Percentiles rank a stretch among this genome's conserved stretches.
phyloP scores from a whole-genome alignment of 1,140 invertebrate species.

The Scaptodrosophila lebanonensis region DNA sequence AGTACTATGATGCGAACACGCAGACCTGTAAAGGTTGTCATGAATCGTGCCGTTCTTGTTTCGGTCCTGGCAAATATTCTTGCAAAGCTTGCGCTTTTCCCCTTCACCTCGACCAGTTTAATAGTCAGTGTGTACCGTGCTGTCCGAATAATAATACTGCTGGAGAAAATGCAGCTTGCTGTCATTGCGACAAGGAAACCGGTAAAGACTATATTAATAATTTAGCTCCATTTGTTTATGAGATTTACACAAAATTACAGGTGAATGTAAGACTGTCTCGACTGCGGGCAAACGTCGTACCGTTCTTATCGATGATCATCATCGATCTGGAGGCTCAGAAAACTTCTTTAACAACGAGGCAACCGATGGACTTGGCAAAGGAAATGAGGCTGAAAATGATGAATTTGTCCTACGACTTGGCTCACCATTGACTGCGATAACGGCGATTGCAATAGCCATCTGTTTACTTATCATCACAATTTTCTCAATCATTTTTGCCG shows the following conservation, averaged over 20 bases:
- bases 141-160: slow-evolving; percentile 79
- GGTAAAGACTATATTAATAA: no score
- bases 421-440: slow-evolving; percentile 80
- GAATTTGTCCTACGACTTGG: slow-evolving; percentile 62
- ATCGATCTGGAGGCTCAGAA: slow-evolving; percentile 73
- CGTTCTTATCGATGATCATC: slow-evolving; percentile 79
- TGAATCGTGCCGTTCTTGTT: slow-evolving; percentile 83
- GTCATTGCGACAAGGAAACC: slow-evolving; percentile 80
- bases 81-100: slow-evolving; percentile 83
- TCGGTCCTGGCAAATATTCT: slow-evolving; percentile 83
- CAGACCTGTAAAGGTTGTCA: slow-evolving; percentile 84
- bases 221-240: no score
- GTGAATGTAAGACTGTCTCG: slow-evolving; percentile 84
- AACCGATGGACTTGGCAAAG: slow-evolving; percentile 7
- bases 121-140: slow-evolving; percentile 86
- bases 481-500: slow-evolving; percentile 83
- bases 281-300: slow-evolving; percentile 86
- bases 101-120: slow-evolving; percentile 82
- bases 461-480: slow-evolving; percentile 82
- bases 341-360: slow-evolving; percentile 43
- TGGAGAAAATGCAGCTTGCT: slow-evolving; percentile 79
- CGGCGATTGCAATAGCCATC: slow-evolving; percentile 82
- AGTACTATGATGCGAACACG: slow-evolving; percentile 84
- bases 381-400: slow-evolving; percentile 71
- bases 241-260: no score